Percentiles rank a stretch among this genome's conserved stretches.
phyloP scores from a whole-genome alignment of 2,113 vertebrate species.

The Arenaria interpres region DNA sequence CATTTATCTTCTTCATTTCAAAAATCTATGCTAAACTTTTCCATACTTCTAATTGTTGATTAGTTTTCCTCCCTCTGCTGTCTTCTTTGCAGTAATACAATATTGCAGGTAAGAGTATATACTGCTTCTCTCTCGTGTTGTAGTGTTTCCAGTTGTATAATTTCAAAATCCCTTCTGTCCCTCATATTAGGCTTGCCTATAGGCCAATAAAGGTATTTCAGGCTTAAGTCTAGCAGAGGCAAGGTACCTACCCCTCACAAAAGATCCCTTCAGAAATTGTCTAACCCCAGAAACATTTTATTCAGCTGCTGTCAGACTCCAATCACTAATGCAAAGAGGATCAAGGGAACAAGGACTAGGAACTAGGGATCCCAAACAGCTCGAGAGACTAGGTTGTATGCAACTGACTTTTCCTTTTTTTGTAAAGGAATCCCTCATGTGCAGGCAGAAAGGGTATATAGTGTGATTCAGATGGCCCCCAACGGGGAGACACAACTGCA shows the following conservation, averaged over 20 bases:
- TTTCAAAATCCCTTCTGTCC: background rate
- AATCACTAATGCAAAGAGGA: background rate
- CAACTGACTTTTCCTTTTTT: background rate
- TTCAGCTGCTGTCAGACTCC: background rate
- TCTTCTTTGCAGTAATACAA: background rate
- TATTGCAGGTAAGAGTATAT: background rate
- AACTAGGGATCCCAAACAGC: background rate
- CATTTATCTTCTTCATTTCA: background rate
- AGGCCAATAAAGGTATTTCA: background rate
- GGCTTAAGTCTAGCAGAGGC: background rate
- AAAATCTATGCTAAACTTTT: background rate
- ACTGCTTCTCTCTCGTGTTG: background rate
- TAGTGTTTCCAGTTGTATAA: background rate
- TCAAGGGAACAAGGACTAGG: background rate
- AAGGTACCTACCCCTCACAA: background rate
- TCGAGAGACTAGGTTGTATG: background rate
- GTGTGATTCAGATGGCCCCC: background rate
- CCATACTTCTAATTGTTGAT: background rate
- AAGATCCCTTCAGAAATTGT: background rate
- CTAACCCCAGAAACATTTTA: background rate
- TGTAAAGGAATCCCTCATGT: background rate
- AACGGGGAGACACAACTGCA: fast-evolving
- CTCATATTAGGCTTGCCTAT: background rate
- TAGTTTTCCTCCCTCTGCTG: background rate
- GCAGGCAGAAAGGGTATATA: background rate